phyloP scores from a whole-genome alignment of 2,888 invertebrate species.

The Drosophila borealis region DNA sequence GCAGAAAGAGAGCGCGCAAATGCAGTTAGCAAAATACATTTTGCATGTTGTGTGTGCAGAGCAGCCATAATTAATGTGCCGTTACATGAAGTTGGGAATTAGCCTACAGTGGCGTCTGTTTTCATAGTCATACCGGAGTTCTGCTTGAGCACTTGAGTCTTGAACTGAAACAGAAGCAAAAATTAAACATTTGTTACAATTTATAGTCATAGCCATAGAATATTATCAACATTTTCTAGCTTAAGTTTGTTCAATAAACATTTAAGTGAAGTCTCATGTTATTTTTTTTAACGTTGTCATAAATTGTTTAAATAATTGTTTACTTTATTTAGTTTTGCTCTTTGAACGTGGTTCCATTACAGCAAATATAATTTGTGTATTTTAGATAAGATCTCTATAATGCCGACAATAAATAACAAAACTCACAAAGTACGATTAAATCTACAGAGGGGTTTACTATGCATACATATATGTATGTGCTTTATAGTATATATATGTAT shows the following conservation, averaged over 20 bases:
- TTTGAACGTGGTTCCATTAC: slow-evolving; percentile 73
- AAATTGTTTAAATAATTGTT: slow-evolving; percentile 54
- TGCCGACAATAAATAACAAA: slow-evolving; percentile 81
- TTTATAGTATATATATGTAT: slow-evolving; percentile 1
- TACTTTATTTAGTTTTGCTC: slow-evolving; percentile 78
- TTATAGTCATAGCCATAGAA: too few relatives aligned
- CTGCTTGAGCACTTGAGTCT: too few relatives aligned
- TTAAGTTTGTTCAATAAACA: neutral
- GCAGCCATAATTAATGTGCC: slow-evolving; percentile 12
- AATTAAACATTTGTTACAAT: too few relatives aligned
- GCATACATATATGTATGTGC: slow-evolving; percentile 31
- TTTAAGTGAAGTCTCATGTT: neutral
- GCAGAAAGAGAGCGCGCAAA: neutral
- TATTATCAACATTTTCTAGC: too few relatives aligned
- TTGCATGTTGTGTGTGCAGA: slow-evolving; percentile 2
- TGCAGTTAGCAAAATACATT: slow-evolving; percentile 11
- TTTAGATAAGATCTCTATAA: slow-evolving; percentile 74
- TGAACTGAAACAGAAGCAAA: too few relatives aligned
- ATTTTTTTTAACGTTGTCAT: neutral
- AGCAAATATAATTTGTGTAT: slow-evolving; percentile 76
- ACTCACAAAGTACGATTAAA: slow-evolving; percentile 77
- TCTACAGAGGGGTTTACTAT: slow-evolving; percentile 56
- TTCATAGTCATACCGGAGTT: neutral
- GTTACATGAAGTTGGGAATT: neutral
- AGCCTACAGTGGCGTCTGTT: slow-evolving; percentile 10